A percentile compares a stretch with the other conserved stretches of the same genome.
Conservation (phyloP, 2,888 invertebrate species). For the Nesidiocoris tenuis region DNA sequence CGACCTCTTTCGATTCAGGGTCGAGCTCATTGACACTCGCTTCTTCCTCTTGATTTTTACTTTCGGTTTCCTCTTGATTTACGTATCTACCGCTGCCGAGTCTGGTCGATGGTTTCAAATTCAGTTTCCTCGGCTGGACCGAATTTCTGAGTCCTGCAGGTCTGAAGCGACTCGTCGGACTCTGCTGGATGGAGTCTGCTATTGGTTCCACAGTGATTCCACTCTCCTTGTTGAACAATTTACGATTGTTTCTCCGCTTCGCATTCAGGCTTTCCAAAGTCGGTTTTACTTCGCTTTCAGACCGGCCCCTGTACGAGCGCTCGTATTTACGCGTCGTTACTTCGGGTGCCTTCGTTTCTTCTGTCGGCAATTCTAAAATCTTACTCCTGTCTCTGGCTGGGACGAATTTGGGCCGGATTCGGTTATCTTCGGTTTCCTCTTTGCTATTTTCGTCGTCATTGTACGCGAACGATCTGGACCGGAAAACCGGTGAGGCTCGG, state of each 20-base stretch:
- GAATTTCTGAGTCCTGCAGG: neutral
- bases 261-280: neutral
- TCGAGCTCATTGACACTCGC: neutral
- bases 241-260: neutral
- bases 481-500: constrained; percentile 26
- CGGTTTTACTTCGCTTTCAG: neutral
- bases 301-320: neutral
- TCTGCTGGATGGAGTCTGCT: no score
- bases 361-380: no score
- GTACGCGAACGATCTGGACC: neutral
- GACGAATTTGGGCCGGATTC: no score
- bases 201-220: neutral
- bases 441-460: neutral
- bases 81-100: neutral
- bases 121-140: neutral
- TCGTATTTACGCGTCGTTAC: neutral
- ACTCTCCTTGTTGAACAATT: neutral
- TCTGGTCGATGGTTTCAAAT: neutral
- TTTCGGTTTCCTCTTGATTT: constrained; percentile 4
- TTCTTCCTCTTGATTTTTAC: constrained; percentile 13
- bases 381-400: neutral
- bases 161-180: neutral
- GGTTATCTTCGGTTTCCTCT: no score
- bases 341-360: neutral
- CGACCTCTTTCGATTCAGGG: neutral